Evolutionary conservation across 2,888 invertebrate genomes (phyloP).

Genomic region (Megamerina dolium): DNA sequence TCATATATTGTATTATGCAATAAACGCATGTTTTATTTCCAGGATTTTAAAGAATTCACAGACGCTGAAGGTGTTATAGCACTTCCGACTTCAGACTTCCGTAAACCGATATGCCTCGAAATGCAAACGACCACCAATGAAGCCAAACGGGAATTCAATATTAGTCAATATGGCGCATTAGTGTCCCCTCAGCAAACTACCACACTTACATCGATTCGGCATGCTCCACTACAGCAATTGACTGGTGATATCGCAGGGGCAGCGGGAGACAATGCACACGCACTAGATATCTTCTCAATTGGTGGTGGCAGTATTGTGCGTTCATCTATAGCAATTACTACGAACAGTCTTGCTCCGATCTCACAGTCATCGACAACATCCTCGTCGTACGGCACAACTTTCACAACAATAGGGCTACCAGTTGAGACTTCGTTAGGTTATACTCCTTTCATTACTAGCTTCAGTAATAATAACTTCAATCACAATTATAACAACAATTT

Average conservation of each 20-base stretch:
- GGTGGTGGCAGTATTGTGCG: constrained; percentile 19
- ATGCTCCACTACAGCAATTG: constrained; percentile 12
- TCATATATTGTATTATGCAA: too few relatives aligned
- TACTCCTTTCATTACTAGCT: constrained; percentile 35
- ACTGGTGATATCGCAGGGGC: constrained; percentile 13
- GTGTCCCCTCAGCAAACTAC: constrained; percentile 23
- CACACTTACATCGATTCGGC: too few relatives aligned
- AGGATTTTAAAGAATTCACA: constrained; percentile 88
- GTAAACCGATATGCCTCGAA: constrained; percentile 76
- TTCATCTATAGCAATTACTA: constrained; percentile 22
- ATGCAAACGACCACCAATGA: constrained; percentile 53
- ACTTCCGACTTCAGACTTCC: constrained; percentile 76
- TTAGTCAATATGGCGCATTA: constrained; percentile 32
- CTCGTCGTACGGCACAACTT: constrained; percentile 46
- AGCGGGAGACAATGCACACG: constrained; percentile 20
- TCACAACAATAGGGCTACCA: constrained; percentile 47
- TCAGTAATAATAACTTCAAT: constrained; percentile 39
- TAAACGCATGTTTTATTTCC: too few relatives aligned
- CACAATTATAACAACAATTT: constrained; percentile 47
- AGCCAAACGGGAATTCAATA: constrained; percentile 20
- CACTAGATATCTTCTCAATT: constrained; percentile 21
- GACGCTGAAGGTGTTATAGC: constrained; percentile 87
- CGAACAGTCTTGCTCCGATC: constrained; percentile 29
- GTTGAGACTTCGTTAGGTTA: constrained; percentile 41
- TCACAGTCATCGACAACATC: constrained; percentile 43